Percentiles rank a stretch among this genome's conserved stretches.
Evolutionary conservation across 92 coral and sea anemone genomes (phyloP).

Genomic region (Ricordea florida): DNA sequence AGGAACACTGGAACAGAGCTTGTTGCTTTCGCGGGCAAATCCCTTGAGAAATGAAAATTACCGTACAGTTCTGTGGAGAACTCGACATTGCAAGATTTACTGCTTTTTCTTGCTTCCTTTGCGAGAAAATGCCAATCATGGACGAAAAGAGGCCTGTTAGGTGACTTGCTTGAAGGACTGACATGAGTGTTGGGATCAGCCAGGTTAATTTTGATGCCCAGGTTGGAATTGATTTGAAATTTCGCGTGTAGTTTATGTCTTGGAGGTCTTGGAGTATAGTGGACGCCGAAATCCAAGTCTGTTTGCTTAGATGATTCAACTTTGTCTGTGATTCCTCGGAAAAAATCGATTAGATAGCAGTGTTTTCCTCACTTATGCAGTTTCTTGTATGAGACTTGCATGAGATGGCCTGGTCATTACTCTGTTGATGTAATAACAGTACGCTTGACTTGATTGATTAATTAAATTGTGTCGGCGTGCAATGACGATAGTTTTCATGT

Average conservation of each 20-base stretch:
- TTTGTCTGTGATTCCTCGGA: too few relatives aligned
- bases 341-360: too few relatives aligned
- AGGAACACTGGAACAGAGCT: neutral
- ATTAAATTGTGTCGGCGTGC: too few relatives aligned
- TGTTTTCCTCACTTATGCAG: too few relatives aligned
- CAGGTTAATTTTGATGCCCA: slow-evolving; percentile 98
- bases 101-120: neutral
- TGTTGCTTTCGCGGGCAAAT: slow-evolving; percentile 34
- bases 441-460: too few relatives aligned
- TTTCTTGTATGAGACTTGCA: too few relatives aligned
- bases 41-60: slow-evolving; percentile 32
- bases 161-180: neutral
- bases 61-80: neutral
- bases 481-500: too few relatives aligned
- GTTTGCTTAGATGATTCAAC: neutral
- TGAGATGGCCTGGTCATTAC: too few relatives aligned
- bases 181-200: slow-evolving; percentile 90
- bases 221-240: slow-evolving; percentile 56
- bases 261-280: too few relatives aligned
- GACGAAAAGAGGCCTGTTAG: neutral
- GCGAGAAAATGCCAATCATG: neutral
- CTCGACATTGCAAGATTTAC: neutral
- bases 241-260: too few relatives aligned
- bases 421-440: too few relatives aligned
- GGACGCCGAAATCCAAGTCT: neutral